Percentiles rank a stretch among this genome's conserved stretches.
These are phyloP conservation scores for Rhynchophorus ferrugineus DNA, from an alignment of 1,140 invertebrate species.

Conservation along the genomic window DNA sequence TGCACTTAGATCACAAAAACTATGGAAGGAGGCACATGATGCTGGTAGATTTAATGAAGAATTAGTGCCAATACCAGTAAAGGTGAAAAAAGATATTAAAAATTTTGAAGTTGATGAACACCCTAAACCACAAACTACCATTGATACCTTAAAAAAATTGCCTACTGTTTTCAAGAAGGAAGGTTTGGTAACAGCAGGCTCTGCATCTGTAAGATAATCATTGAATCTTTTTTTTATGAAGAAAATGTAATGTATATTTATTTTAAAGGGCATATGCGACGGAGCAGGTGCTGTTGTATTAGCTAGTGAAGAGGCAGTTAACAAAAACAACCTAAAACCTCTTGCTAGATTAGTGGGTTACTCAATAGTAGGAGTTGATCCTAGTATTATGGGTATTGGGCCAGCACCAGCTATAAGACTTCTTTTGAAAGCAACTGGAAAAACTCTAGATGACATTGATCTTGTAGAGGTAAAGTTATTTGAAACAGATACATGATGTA, in stretches of 20 bases:
- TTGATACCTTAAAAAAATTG: conserved; percentile 77
- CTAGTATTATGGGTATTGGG: conserved; percentile 85
- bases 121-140: conserved; percentile 79
- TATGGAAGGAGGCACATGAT: conserved; percentile 81
- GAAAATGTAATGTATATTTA: conserved; percentile 4
- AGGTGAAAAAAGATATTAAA: conserved; percentile 73
- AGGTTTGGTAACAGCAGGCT: conserved; percentile 91
- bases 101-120: conserved; percentile 86
- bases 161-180: conserved; percentile 92
- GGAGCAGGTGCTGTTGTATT: conserved; percentile 87
- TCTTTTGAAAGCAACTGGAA: conserved; percentile 63
- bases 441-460: conserved; percentile 81
- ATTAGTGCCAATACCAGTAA: conserved; percentile 79
- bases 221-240: conserved; percentile 12
- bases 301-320: conserved; percentile 83
- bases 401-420: conserved; percentile 86
- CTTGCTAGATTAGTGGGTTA: conserved; percentile 70
- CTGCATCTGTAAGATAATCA: conserved; percentile 72
- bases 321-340: conserved; percentile 70
- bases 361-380: conserved; percentile 72
- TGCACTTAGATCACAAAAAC: conserved; percentile 74
- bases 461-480: conserved; percentile 71
- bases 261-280: conserved; percentile 82
- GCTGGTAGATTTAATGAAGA: conserved; percentile 85
- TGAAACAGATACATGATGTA: no score